Conservation (phyloP, 2,113 vertebrate genomes). For the Cololabis saira region DNA sequence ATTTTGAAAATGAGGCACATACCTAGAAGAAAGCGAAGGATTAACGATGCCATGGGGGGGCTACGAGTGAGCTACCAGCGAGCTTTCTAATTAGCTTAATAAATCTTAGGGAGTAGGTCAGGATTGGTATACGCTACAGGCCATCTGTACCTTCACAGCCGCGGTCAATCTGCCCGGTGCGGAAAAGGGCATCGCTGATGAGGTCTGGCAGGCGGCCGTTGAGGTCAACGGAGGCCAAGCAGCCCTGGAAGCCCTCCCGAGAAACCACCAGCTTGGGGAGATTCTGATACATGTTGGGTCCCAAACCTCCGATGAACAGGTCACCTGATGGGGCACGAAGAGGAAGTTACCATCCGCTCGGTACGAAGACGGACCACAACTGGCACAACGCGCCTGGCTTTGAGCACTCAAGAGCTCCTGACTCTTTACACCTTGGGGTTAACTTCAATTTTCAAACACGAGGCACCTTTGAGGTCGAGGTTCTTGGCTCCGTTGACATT, state of each 20-base stretch:
- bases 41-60: constrained; percentile 19
- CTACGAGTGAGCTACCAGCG: constrained; percentile 17
- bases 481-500: constrained; percentile 98
- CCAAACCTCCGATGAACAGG: constrained; percentile 93
- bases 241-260: constrained; percentile 96
- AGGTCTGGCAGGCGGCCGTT: constrained; percentile 96
- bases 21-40: constrained; percentile 29
- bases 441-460: not conserved
- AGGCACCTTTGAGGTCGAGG: constrained; percentile 95
- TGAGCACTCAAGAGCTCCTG: not conserved
- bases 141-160: constrained; percentile 93
- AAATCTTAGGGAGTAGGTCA: constrained; percentile 48
- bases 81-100: constrained; percentile 51
- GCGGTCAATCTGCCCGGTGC: constrained; percentile 94
- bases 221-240: constrained; percentile 94
- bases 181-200: constrained; percentile 93
- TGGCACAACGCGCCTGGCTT: too few species aligned
- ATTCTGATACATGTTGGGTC: constrained; percentile 95
- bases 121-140: constrained; percentile 14
- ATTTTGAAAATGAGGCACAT: constrained; percentile 33
- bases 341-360: too few species aligned
- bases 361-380: too few species aligned
- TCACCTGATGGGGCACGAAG: constrained; percentile 81
- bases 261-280: constrained; percentile 97
- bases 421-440: not conserved